phyloP scores from a whole-genome alignment of 2,113 vertebrate species.

The Spea multiplicata region DNA sequence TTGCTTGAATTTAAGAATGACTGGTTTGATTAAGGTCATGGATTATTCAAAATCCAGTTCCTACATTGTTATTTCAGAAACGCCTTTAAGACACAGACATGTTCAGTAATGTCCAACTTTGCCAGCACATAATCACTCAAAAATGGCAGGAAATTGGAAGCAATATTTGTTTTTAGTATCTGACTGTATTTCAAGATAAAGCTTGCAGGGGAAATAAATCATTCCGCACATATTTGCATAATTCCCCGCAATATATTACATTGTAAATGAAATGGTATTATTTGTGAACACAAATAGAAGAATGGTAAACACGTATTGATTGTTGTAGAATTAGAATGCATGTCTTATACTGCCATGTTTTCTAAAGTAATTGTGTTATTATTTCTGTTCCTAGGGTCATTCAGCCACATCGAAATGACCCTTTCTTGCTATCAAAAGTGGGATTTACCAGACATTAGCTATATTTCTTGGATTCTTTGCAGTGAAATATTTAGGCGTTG shows the following conservation, averaged over 20 bases:
- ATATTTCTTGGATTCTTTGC: too few relatives aligned
- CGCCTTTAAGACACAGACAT: background rate
- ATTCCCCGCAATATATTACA: background rate
- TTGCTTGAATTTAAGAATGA: background rate
- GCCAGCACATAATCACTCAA: background rate
- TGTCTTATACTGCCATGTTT: too few relatives aligned
- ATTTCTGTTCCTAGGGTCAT: too few relatives aligned
- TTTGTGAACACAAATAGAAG: background rate
- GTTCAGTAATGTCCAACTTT: background rate
- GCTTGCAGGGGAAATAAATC: background rate
- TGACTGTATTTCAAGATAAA: background rate
- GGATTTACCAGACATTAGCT: too few relatives aligned
- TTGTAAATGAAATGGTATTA: background rate
- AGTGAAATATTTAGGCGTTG: too few relatives aligned
- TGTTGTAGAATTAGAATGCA: background rate
- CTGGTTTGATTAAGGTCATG: slow-evolving; percentile 1
- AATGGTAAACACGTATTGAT: background rate
- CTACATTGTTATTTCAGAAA: background rate
- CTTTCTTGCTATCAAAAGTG: too few relatives aligned
- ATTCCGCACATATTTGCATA: background rate
- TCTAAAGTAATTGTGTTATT: too few relatives aligned
- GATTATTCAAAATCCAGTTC: background rate
- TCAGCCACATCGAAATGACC: too few relatives aligned
- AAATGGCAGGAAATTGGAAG: background rate
- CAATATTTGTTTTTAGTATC: background rate